These are phyloP conservation scores for Cyanistes caeruleus DNA, from an alignment of 2,113 vertebrate genomes.

Conservation along the genomic window DNA sequence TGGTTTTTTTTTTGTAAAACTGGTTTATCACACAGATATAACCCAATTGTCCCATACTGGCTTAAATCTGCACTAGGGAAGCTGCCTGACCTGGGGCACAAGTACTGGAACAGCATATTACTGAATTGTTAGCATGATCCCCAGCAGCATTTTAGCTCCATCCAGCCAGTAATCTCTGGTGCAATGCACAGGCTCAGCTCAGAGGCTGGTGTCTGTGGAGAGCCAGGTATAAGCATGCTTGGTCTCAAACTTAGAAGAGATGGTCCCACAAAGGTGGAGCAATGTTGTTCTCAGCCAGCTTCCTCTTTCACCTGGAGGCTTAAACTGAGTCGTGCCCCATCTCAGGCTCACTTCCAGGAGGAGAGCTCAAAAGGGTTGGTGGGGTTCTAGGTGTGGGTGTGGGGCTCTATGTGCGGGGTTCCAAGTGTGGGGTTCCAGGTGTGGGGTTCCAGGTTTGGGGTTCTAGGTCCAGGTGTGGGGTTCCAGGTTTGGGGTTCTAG, in stretches of 20 bases:
- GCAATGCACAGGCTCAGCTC: rapidly evolving
- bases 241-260: rapidly evolving
- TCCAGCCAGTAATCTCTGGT: not conserved
- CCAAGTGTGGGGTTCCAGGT: no score
- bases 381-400: no score
- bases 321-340: rapidly evolving
- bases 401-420: no score
- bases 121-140: not conserved
- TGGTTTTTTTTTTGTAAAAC: not conserved
- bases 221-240: not conserved
- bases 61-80: not conserved
- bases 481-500: no score
- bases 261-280: no score
- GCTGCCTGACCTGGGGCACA: not conserved
- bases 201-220: rapidly evolving
- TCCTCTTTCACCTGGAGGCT: not conserved
- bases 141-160: not conserved
- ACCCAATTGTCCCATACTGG: not conserved
- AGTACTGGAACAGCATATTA: not conserved
- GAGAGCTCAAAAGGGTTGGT: not conserved
- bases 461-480: no score
- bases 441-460: no score
- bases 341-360: not conserved
- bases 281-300: not conserved
- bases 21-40: not conserved